Evolutionary conservation across 2,797 vertebrate genomes (phyloP).

Genomic region (Otolemur crassicaudatus): DNA sequence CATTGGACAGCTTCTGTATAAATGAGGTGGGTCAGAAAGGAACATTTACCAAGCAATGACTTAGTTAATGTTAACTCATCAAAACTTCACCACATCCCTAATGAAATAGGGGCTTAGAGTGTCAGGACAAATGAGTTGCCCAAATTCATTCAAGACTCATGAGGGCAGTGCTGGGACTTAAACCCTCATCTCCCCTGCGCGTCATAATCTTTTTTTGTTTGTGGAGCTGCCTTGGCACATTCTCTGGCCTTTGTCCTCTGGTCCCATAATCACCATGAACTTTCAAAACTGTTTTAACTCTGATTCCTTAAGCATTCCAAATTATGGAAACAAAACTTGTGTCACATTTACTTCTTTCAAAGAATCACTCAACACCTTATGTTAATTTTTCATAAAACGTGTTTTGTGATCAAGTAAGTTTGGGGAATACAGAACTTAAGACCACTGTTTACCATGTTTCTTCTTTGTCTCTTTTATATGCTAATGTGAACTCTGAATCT

Average conservation of each 20-base stretch:
- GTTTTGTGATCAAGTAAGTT: not conserved
- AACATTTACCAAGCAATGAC: not conserved
- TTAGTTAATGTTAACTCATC: not conserved
- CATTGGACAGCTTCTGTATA: not conserved
- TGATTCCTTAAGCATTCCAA: not conserved
- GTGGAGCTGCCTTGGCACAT: too few relatives aligned
- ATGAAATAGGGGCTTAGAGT: not conserved
- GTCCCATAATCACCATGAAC: not conserved
- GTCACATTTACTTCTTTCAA: conserved; percentile 17
- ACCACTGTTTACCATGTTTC: not conserved
- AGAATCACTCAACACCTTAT: not conserved
- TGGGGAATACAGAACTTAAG: not conserved
- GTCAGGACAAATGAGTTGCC: not conserved
- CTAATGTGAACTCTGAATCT: not conserved
- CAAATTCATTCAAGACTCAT: not conserved
- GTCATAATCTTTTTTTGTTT: not conserved
- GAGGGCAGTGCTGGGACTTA: not conserved
- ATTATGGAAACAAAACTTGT: conserved; percentile 15
- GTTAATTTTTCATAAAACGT: not conserved
- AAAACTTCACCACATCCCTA: not conserved
- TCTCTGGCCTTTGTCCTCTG: not conserved
- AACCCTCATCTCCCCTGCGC: not conserved
- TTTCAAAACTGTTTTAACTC: not conserved
- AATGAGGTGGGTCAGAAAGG: not conserved
- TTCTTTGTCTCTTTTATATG: not conserved